Evolutionary conservation across 2,888 invertebrate genomes (phyloP).

Genomic region (Selenia dentaria): DNA sequence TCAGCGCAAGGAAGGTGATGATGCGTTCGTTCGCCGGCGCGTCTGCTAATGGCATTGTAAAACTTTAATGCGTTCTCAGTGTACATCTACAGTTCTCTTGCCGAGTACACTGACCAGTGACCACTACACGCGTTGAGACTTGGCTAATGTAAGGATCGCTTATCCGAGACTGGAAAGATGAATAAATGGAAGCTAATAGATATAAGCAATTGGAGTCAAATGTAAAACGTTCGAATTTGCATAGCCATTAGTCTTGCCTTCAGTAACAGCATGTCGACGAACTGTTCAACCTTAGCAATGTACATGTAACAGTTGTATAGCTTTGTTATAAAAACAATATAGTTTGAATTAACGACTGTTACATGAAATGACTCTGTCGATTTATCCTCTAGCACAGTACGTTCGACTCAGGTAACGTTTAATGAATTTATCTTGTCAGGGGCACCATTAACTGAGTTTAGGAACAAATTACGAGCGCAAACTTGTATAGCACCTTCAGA

Average conservation of each 20-base stretch:
- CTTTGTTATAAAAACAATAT: conserved; percentile 44
- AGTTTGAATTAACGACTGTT: conserved; percentile 53
- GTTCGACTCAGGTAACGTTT: conserved; percentile 63
- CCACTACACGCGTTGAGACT: conserved; percentile 29
- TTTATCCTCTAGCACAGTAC: conserved; percentile 49
- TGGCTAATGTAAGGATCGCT: conserved; percentile 3
- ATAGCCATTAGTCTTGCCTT: neutral
- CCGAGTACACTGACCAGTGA: conserved; percentile 35
- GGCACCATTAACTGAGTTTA: conserved; percentile 75
- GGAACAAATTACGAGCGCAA: conserved; percentile 78
- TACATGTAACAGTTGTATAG: no score
- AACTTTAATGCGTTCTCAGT: conserved; percentile 51
- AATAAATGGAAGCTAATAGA: neutral
- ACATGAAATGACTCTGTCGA: conserved; percentile 43
- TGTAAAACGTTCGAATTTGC: neutral
- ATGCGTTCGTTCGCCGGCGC: conserved; percentile 53
- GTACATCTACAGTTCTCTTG: neutral
- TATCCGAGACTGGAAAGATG: neutral
- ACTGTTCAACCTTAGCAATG: conserved; percentile 3
- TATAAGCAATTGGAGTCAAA: neutral
- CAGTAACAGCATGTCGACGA: neutral
- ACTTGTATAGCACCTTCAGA: conserved; percentile 70
- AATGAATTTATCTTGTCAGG: conserved; percentile 81
- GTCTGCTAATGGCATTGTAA: conserved; percentile 56
- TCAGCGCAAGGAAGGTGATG: conserved; percentile 17